These are phyloP conservation scores for Hypsibius dujardini DNA, from an alignment of 1,140 invertebrate genomes.

Conservation along the genomic window DNA sequence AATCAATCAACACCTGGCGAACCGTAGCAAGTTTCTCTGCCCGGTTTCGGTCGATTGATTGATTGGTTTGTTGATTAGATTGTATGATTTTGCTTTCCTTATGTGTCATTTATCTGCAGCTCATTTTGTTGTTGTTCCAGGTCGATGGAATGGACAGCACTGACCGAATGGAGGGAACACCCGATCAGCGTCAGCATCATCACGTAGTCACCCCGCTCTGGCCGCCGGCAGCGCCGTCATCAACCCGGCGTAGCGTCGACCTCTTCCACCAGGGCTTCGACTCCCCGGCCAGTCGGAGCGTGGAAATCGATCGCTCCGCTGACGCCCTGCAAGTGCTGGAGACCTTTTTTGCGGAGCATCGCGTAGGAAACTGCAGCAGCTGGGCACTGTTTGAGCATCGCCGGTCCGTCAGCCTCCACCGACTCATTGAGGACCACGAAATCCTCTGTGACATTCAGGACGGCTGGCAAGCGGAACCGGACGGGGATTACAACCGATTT, in stretches of 20 bases:
- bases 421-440: conserved; percentile 43
- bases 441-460: conserved; percentile 37
- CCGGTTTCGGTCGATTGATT: too few relatives aligned
- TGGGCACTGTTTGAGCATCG: background rate
- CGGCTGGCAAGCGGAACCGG: conserved; percentile 33
- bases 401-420: conserved; percentile 25
- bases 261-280: background rate
- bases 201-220: too few relatives aligned
- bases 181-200: too few relatives aligned
- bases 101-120: too few relatives aligned
- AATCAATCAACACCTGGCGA: too few relatives aligned
- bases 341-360: background rate
- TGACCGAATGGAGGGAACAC: too few relatives aligned
- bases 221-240: too few relatives aligned
- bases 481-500: conserved; percentile 35
- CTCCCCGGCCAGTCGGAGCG: background rate
- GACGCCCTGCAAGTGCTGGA: background rate
- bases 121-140: too few relatives aligned
- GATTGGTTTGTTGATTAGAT: too few relatives aligned
- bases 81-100: too few relatives aligned
- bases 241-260: background rate
- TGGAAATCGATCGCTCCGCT: background rate
- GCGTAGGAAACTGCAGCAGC: background rate
- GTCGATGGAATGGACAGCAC: too few relatives aligned
- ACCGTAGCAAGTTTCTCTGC: too few relatives aligned